A percentile compares a stretch with the other conserved stretches of the same genome.
phyloP scores from a whole-genome alignment of 2,113 vertebrate species.

The Engraulis encrasicolus region DNA sequence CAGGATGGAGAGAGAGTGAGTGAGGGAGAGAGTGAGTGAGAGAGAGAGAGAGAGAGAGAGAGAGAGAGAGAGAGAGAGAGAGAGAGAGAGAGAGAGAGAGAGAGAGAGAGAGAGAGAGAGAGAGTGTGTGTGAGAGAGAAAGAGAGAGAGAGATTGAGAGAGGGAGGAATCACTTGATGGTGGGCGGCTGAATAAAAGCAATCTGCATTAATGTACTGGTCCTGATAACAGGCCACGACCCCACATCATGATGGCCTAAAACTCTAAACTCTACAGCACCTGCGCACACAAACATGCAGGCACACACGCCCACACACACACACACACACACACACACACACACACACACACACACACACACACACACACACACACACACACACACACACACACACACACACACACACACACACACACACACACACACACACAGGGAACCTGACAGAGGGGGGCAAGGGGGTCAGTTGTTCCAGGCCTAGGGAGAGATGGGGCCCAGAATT shows the following conservation, averaged over 20 bases:
- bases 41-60: not conserved
- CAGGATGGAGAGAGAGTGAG: not conserved
- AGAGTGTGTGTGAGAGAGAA: not conserved
- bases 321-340: not conserved
- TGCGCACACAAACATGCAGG: no score
- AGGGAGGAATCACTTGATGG: no score
- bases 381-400: not conserved
- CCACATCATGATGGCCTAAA: not conserved
- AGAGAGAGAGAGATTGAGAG: not conserved
- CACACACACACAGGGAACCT: no score
- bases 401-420: not conserved
- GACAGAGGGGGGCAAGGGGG: no score
- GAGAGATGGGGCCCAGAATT: no score
- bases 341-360: not conserved
- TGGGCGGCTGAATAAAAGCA: not conserved
- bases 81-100: not conserved
- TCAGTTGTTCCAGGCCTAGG: no score
- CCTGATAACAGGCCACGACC: not conserved
- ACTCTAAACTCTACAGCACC: not conserved
- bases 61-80: not conserved
- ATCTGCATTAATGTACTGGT: constrained; percentile 7
- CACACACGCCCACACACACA: no score
- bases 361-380: not conserved
- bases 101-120: not conserved
- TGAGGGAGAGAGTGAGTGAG: not conserved